Base-by-base conservation (phyloP, 2,113 vertebrate genomes). In the Thamnaconus septentrionalis region DNA sequence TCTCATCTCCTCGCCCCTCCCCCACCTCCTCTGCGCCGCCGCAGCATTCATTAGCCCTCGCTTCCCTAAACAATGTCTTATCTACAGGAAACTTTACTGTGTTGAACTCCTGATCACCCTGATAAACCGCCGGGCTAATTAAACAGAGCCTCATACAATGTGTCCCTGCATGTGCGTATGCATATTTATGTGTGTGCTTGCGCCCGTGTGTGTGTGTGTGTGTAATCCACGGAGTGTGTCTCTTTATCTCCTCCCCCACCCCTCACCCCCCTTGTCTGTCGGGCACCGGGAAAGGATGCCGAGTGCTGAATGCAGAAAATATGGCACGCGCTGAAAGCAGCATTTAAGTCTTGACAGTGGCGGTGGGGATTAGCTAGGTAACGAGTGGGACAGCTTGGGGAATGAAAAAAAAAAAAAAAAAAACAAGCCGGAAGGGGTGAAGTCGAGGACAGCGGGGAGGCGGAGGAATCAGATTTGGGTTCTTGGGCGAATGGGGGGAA, bases 341-440 rank as follows among this genome's bases (percentile, higher is more conserved):
- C 82, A 79, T 90, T 91, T 85, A 89, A 89, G 88, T 89, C 86
- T 87, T 84, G 88, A 87, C 87, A 88, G 89, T 91, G 70, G 73
- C 85, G 70, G 73, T 84, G 85, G 82, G 88, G 88, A 92, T 91
- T 91, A 91, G 77, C 79, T 80, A 85, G 76, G 81, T 86, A 90
- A 85, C 81, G 74, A 89, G 76, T 82, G 87, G 84, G 87, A 85
- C 80, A 82, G 84, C 81, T 89, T 75, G 75, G 76, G 79, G 18
- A 31, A 31, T 31, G 18, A 31, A 31, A 31, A 31, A 31, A 31
- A 31, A 31, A 31, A 31, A 31, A 31, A 31, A 86, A 79, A 88
- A 50, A 88, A 81, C 80, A 85, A 87, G 79, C 74, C 57, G 46
- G 56, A 40, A 31, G 81, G 90, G 89, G 89, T 92, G 89, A 92